Conservation (phyloP, 2,113 vertebrate species). For the Cercocebus atys region DNA sequence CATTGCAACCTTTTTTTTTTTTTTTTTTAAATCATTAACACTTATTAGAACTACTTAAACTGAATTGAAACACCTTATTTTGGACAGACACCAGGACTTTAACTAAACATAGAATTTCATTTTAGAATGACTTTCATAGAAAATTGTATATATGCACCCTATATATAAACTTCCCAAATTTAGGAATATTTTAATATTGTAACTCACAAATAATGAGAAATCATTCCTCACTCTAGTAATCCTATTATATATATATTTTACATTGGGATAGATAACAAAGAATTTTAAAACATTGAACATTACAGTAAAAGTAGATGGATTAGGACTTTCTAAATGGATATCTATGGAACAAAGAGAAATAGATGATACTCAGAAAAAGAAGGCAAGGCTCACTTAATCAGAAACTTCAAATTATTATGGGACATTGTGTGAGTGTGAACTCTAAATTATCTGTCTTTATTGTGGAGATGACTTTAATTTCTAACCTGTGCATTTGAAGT, state of each 20-base stretch:
- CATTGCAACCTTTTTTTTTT: neutral
- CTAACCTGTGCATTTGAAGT: neutral
- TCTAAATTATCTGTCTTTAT: neutral
- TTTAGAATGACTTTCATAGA: neutral
- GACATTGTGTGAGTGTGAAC: neutral
- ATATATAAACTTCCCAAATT: neutral
- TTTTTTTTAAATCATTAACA: neutral
- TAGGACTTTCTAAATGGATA: neutral
- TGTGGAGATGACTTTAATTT: neutral
- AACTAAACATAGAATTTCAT: neutral
- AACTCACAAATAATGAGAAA: neutral
- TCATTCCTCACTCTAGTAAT: neutral
- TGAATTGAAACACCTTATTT: neutral
- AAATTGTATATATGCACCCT: neutral
- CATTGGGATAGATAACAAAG: neutral
- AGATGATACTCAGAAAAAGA: neutral
- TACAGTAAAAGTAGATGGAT: neutral
- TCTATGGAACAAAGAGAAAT: neutral
- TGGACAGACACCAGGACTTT: neutral
- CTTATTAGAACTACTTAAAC: neutral
- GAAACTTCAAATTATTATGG: neutral
- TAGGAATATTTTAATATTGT: neutral
- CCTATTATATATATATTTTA: neutral
- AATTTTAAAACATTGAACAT: neutral
- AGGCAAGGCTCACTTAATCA: neutral